phyloP scores from a whole-genome alignment of 2,113 vertebrate genomes.

The Oceanites oceanicus region DNA sequence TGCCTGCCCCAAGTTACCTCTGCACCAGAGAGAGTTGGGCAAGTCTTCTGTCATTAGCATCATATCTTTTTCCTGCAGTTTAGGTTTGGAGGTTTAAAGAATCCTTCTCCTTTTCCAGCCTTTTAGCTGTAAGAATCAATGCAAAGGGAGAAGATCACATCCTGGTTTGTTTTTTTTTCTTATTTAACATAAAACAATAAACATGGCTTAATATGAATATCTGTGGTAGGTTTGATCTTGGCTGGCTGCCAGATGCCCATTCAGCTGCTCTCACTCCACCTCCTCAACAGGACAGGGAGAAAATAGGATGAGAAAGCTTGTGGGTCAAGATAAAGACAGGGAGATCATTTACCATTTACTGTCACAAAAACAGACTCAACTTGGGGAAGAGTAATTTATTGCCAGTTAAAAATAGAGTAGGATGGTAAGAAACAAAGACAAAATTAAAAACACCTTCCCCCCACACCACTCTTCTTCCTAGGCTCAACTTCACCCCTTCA shows the following conservation, averaged over 20 bases:
- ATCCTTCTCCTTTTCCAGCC: not conserved
- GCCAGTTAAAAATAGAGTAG: not conserved
- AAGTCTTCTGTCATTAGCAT: not conserved
- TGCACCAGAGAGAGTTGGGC: not conserved
- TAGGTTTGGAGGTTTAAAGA: not conserved
- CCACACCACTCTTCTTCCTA: not conserved
- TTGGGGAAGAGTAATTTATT: not conserved
- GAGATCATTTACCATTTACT: not conserved
- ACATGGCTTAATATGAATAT: not conserved
- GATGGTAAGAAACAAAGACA: not conserved
- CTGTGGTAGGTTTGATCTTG: not conserved
- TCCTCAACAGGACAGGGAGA: not conserved
- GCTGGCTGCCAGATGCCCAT: not conserved
- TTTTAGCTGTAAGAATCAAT: not conserved
- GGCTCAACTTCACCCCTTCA: not conserved
- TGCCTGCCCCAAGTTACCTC: not conserved
- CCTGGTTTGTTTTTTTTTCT: not conserved
- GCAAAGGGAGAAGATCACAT: not conserved
- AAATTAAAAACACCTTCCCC: not conserved
- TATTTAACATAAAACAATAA: not conserved
- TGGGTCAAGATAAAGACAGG: not conserved
- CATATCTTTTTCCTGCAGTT: not conserved
- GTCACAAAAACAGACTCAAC: not conserved
- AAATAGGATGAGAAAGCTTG: not conserved
- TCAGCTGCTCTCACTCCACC: not conserved